Evolutionary conservation across 1,140 invertebrate species (phyloP), one percentile per base, ranked within the genome.

Genomic region (Megalopta genalis): DNA sequence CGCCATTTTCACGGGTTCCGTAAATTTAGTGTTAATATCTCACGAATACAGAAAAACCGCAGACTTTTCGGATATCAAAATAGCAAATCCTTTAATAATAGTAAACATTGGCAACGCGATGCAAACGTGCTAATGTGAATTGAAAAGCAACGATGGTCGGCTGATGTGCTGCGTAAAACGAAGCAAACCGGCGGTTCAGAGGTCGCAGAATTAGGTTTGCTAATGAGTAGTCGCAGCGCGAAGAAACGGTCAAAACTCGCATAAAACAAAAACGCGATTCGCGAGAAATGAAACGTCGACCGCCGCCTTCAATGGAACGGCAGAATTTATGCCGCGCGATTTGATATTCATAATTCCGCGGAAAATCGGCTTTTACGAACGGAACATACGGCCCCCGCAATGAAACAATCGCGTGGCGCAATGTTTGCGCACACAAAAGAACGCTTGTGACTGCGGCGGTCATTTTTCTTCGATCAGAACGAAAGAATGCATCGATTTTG

Each of bases 161-260:
- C 54, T 1, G 21, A 52, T 18, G 10, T 27, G 6, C 60, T 63
- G 60, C 60, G 27, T 27, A 32, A 63, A 37, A 37, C 5, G 18
- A 21, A 6, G 12, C 60, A 37, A 63, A 7, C 1, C 49, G 59
- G 59, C 18, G 27, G 60, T 63, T 63, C 14, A 4, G 14, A 63
- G 60, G 60, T 66, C 14, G 23, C 54, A 7, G 12, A 66, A 49
- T 66, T 66, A 23, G 65, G 23, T 49, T 49, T 49, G 65, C 65
- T 66, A 66, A 66, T 66, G 42, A 2, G 9, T 9, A 16, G 65
- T 49, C 9, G n/a, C n/a, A 14, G 16, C 12, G 16, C 5, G 65
- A n/a, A 12, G 10, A 4, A 49, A 14, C 14, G 37, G 14, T 23
- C 8, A 49, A 49, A 49, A 49, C 14, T 49, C 8, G 3, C 12